phyloP scores from a whole-genome alignment of 1,140 invertebrate species.

The Philotrypesis tridentata region DNA sequence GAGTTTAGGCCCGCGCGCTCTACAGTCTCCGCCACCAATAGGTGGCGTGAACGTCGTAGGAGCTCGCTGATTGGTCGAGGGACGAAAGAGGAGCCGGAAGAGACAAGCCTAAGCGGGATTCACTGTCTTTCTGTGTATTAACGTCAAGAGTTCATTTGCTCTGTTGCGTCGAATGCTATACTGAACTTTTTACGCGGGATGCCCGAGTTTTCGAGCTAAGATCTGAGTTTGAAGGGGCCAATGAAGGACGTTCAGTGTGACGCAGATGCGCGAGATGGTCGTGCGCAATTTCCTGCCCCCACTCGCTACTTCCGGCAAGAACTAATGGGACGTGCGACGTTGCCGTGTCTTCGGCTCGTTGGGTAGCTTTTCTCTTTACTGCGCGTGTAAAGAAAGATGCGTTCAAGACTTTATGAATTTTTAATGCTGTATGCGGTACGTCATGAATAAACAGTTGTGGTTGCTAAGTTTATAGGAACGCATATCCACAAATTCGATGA shows the following conservation, averaged over 20 bases:
- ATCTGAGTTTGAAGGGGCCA: neutral
- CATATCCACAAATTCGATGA: neutral
- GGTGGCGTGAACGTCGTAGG: neutral
- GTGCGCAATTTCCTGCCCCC: conserved; percentile 32
- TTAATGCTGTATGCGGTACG: neutral
- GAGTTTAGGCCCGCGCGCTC: conserved; percentile 15
- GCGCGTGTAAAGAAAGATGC: neutral
- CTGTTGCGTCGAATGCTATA: neutral
- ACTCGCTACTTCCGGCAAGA: conserved; percentile 18
- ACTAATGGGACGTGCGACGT: conserved; percentile 7
- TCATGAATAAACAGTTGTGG: neutral
- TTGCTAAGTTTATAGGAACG: neutral
- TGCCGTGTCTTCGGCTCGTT: conserved; percentile 6
- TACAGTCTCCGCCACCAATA: neutral
- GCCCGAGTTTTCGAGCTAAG: neutral
- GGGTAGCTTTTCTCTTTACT: neutral
- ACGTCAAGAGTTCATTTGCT: neutral
- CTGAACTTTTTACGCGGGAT: neutral
- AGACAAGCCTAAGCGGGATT: neutral
- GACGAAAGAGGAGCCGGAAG: neutral
- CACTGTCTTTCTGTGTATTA: neutral
- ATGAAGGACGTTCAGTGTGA: neutral
- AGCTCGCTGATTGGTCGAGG: conserved; percentile 5
- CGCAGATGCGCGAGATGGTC: neutral
- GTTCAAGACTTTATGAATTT: neutral